A percentile compares a stretch with the other conserved stretches of the same genome.
phyloP scores from a whole-genome alignment of 1,140 invertebrate genomes.

The Geopemphigus sp. region DNA sequence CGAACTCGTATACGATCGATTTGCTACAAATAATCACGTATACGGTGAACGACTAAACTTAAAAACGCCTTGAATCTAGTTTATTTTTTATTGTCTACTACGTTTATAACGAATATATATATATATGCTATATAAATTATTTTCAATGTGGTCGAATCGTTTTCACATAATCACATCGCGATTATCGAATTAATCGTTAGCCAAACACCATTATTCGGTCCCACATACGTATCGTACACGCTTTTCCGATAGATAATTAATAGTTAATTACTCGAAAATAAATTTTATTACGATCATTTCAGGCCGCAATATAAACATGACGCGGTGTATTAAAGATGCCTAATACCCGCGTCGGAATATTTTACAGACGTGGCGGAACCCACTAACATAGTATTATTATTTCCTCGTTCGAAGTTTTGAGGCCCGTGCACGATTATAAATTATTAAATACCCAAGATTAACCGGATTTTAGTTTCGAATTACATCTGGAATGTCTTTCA shows the following conservation, averaged over 20 bases:
- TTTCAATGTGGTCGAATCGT: no score
- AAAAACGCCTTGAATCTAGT: no score
- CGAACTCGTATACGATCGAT: no score
- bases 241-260: not conserved
- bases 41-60: no score
- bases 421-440: not conserved
- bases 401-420: not conserved
- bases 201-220: no score
- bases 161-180: no score
- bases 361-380: not conserved
- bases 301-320: not conserved
- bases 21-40: no score
- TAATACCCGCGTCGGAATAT: not conserved
- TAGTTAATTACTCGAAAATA: not conserved
- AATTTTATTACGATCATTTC: not conserved
- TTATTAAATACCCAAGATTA: constrained; percentile 19
- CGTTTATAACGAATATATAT: no score
- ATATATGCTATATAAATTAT: no score
- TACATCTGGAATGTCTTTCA: not conserved
- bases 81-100: no score
- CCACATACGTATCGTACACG: no score
- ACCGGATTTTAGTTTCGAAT: constrained; percentile 13
- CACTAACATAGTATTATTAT: not conserved
- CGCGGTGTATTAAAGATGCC: not conserved
- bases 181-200: no score